A percentile compares a stretch with the other conserved stretches of the same genome.
Conservation (phyloP, 2,797 vertebrate genomes). For the Chaunax sp. region DNA sequence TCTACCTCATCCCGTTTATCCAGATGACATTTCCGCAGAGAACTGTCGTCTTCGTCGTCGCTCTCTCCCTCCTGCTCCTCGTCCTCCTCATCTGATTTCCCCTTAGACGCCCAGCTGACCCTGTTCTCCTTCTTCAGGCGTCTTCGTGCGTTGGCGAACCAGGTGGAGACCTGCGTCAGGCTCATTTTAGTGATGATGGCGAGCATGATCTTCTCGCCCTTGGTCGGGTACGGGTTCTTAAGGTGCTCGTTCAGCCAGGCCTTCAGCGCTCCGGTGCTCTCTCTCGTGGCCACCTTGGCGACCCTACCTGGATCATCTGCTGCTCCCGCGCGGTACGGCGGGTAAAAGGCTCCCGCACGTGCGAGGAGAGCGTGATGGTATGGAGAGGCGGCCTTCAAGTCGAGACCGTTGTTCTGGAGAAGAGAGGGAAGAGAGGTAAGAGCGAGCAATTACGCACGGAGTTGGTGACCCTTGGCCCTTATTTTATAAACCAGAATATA, state of each 20-base stretch:
- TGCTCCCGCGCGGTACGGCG: constrained; percentile 75
- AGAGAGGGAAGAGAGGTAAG: constrained; percentile 12
- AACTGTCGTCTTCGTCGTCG: constrained; percentile 77
- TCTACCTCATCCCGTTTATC: constrained; percentile 71
- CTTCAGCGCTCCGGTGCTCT: constrained; percentile 87
- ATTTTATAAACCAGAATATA: too few species aligned
- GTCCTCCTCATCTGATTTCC: constrained; percentile 84
- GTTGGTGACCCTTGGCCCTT: neutral
- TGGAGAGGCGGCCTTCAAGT: constrained; percentile 79
- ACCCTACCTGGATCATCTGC: constrained; percentile 79
- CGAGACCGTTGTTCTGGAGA: constrained; percentile 78
- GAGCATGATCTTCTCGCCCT: constrained; percentile 89
- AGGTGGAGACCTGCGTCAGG: constrained; percentile 88
- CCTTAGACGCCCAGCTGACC: constrained; percentile 85
- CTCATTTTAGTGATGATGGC: constrained; percentile 89
- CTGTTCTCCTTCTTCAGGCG: constrained; percentile 88
- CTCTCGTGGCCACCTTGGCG: constrained; percentile 84
- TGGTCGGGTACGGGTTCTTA: constrained; percentile 88
- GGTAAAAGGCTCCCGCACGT: constrained; percentile 77
- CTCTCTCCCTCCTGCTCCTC: constrained; percentile 77
- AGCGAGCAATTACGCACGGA: constrained; percentile 37
- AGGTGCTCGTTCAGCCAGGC: constrained; percentile 88
- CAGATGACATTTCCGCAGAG: constrained; percentile 63
- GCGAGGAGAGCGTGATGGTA: constrained; percentile 82
- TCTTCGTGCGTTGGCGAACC: constrained; percentile 87